Base-by-base conservation (phyloP, 2,888 invertebrate species). In the Leptogaster cylindrica region DNA sequence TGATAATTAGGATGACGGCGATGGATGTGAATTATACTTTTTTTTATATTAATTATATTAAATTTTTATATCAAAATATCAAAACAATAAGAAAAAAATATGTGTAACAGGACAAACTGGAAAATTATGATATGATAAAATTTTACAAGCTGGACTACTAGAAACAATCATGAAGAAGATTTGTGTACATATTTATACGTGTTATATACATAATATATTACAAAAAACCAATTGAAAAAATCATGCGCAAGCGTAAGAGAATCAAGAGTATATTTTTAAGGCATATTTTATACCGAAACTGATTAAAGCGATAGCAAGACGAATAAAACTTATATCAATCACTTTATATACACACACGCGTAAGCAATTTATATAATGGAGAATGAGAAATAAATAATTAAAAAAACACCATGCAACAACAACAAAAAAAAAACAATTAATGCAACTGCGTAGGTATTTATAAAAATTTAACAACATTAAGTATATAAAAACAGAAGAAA, bases 251-350 rank as follows among this genome's bases (percentile, higher is more conserved):
- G 7, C 6, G 27, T 7, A 48, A 48, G 12, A 25, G 25, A 48
- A 48, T 25, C 12, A 48, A 28, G 44, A 61, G 28, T 61, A 20
- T 44, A 61, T 61, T 61, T 61, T 61, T 61, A 61, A 61, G 48
- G 61, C 61, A 44, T 61, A 61, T 61, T 61, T 61, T 61, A 61
- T 61, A 61, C 44, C 28, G 61, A 61, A 44, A 44, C 27, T 25
- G 44, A 61, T 44, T 16, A 20, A 28, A 51, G 51, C 18, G 28
- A 27, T 28, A 10, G 28, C 18, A 61, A 61, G n/a, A 25, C 12
- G n/a, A 25, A 48, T 25, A 25, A 48, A 23, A 48, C 23, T 48
- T 33, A 44, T 61, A 61, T 61, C 61, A 61, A 61, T 61, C 61
- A 61, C 61, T 44, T 44, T 61, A 28, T 39, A 58, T 48, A 48